Conservation (phyloP, 1,140 invertebrate genomes). For the Drosophila novamexicana region DNA sequence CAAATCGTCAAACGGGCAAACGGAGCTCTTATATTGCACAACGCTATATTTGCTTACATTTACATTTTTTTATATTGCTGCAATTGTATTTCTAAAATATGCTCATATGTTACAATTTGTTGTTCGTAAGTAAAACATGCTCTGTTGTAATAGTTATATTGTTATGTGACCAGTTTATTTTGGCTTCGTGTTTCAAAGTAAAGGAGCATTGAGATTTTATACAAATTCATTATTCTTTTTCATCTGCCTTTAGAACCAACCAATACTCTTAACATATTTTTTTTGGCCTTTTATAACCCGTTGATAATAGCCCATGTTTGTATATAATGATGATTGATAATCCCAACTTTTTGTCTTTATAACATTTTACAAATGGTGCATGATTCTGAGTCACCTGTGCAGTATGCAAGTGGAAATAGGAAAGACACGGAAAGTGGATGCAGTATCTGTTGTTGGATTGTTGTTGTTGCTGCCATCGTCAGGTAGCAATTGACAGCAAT, state of each 20-base stretch:
- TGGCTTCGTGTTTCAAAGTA: conserved; percentile 62
- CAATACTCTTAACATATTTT: not conserved
- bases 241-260: not conserved
- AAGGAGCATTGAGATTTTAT: conserved; percentile 64
- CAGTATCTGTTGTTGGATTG: not conserved
- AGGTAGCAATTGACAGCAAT: conserved; percentile 26
- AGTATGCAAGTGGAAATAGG: not conserved
- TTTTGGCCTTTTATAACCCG: too few relatives aligned
- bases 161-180: conserved; percentile 53
- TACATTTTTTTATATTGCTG: conserved; percentile 48
- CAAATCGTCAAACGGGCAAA: conserved; percentile 48
- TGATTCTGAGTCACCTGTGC: not conserved
- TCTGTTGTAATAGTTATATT: conserved; percentile 50
- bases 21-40: conserved; percentile 14
- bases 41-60: conserved; percentile 44
- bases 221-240: conserved; percentile 43
- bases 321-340: not conserved
- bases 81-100: conserved; percentile 43
- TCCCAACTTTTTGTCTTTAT: not conserved
- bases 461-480: conserved; percentile 3
- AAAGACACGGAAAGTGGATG: not conserved
- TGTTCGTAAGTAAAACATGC: conserved; percentile 62
- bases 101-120: conserved; percentile 28
- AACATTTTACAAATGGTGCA: not conserved
- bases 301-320: too few relatives aligned